phyloP scores from a whole-genome alignment of 2,113 vertebrate genomes.

The Trochalopteron elliotii region DNA sequence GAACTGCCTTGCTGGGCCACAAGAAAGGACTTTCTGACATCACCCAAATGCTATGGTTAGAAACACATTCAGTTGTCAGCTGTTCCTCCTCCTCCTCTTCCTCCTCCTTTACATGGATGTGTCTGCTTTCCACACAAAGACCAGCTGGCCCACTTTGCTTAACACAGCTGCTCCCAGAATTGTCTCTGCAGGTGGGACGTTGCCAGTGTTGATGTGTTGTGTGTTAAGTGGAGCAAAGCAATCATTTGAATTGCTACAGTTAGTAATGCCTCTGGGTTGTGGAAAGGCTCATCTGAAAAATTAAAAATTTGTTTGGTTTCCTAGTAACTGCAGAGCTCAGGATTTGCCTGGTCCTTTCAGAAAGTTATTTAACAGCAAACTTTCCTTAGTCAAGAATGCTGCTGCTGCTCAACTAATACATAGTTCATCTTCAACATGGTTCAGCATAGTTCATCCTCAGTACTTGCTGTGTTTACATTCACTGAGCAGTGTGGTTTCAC shows the following conservation, averaged over 20 bases:
- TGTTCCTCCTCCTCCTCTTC: not conserved
- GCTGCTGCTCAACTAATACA: not conserved
- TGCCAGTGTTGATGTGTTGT: not conserved
- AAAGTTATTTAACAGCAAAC: not conserved
- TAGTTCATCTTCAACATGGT: not conserved
- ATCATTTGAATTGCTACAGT: not conserved
- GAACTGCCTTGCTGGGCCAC: not conserved
- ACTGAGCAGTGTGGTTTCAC: not conserved
- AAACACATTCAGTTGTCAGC: not conserved
- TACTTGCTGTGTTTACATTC: not conserved
- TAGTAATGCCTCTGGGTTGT: not conserved
- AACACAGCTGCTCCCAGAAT: not conserved
- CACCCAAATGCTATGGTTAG: not conserved
- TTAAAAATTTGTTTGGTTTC: not conserved
- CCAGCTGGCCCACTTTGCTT: not conserved
- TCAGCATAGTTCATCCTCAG: not conserved
- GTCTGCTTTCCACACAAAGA: not conserved
- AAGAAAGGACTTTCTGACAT: not conserved
- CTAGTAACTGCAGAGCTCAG: not conserved
- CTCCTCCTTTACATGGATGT: not conserved
- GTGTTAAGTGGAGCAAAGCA: not conserved
- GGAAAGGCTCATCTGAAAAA: not conserved
- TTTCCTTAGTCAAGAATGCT: not conserved
- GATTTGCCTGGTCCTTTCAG: not conserved
- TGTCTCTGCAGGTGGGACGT: not conserved